These are phyloP conservation scores for Melieria omissa DNA, from an alignment of 2,888 invertebrate genomes.

Conservation along the genomic window DNA sequence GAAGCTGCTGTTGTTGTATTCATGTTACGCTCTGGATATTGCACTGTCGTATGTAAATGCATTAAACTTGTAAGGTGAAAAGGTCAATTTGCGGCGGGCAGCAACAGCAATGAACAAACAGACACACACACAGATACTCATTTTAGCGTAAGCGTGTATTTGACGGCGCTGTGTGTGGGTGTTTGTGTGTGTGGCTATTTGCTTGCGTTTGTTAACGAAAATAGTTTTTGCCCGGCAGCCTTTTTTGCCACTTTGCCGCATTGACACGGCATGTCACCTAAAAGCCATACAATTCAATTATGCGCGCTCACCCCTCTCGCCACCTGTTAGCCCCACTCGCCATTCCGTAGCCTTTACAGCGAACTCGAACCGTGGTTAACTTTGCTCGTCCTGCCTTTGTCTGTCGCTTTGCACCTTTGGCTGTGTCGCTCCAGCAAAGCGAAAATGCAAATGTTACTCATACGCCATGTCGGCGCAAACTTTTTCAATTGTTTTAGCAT, in stretches of 20 bases:
- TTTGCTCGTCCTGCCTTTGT: background rate
- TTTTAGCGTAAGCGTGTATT: too few relatives aligned
- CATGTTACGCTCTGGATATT: background rate
- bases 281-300: conserved; percentile 28
- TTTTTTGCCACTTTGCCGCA: conserved; percentile 15
- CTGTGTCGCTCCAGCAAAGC: conserved; percentile 1
- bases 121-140: background rate
- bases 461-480: conserved; percentile 45
- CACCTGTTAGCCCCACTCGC: background rate
- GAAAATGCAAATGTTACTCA: conserved; percentile 48
- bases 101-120: background rate
- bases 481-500: too few relatives aligned
- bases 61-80: conserved; percentile 4
- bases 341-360: background rate
- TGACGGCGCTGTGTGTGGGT: background rate
- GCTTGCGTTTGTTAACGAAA: background rate
- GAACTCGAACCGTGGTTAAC: background rate
- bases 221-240: background rate
- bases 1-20: too few relatives aligned
- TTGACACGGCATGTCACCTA: conserved; percentile 13
- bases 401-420: conserved; percentile 1
- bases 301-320: background rate
- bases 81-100: conserved; percentile 29
- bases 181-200: background rate
- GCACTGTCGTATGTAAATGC: background rate